Percentiles rank a stretch among this genome's conserved stretches.
These are phyloP conservation scores for Drosophila sturtevanti DNA, from an alignment of 1,140 invertebrate genomes.

Conservation along the genomic window DNA sequence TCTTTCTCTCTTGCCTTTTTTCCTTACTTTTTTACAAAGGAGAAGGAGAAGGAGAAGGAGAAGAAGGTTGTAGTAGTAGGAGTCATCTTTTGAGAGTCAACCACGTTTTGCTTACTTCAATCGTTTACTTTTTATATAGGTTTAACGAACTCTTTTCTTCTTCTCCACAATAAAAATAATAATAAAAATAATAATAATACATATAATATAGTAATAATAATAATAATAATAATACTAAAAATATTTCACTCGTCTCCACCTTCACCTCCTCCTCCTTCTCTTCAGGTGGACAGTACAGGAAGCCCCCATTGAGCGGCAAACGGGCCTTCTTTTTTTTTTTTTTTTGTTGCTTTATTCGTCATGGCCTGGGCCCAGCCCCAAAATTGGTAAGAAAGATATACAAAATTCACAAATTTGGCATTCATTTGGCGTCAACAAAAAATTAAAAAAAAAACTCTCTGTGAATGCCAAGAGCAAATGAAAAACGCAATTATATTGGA, in stretches of 20 bases:
- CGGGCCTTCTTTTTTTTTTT: background rate
- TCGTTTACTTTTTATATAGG: conserved; percentile 47
- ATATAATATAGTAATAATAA: conserved; percentile 29
- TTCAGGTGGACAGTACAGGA: conserved; percentile 46
- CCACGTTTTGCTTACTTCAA: conserved; percentile 32
- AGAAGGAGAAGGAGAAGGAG: background rate
- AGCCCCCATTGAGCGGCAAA: conserved; percentile 16
- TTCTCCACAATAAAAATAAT: conserved; percentile 15
- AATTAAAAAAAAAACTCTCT: conserved; percentile 7
- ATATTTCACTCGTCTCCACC: conserved; percentile 16
- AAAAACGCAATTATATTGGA: conserved; percentile 62
- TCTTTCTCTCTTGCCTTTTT: conserved; percentile 24
- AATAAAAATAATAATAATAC: conserved; percentile 54
- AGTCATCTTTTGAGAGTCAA: conserved; percentile 36
- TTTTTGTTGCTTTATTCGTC: background rate
- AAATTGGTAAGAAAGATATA: conserved; percentile 59
- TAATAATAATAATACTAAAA: conserved; percentile 58
- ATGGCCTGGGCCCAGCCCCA: conserved; percentile 42
- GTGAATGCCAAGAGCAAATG: conserved; percentile 66
- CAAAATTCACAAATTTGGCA: conserved; percentile 61
- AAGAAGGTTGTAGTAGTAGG: background rate
- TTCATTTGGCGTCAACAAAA: conserved; percentile 56
- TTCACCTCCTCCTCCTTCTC: conserved; percentile 7
- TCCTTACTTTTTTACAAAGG: conserved; percentile 6
- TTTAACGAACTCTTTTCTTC: conserved; percentile 64